Base-by-base conservation (phyloP, 2,797 vertebrate genomes). In the Lates japonicus region DNA sequence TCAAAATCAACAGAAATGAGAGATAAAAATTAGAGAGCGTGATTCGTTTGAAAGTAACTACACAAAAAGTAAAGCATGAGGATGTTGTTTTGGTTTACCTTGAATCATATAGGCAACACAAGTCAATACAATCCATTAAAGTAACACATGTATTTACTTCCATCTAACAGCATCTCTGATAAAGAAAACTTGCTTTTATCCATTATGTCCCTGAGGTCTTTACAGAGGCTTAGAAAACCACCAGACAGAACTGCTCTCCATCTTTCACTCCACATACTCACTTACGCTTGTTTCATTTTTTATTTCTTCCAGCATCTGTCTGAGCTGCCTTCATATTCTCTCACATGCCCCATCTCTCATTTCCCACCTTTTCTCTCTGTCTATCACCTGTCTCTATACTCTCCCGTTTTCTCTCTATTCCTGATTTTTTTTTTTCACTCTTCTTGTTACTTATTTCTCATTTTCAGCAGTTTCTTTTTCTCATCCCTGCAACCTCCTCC, bases 171-270 rank as follows among this genome's bases (percentile, higher is more conserved):
- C 35, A 72, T 82, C 71, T 58, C 62, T 46, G 67, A 76, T 62
- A 76, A 79, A 85, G 48, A 70, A 78, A 70, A 49, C n/a, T 76
- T 4, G 31, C 69, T 82, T 85, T 79, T 58, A 87, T 87, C 67
- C 31, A 39, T 69, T 54, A 37, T 60, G 65, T 83, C 84, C 71
- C 79, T 49, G 65, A 86, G 78, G 81, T 70, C 55, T 88, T 75
- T 62, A 86, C 60, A 44, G 19, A 55, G 48, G 25, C 75, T 77
- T 58, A 65, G 41, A 87, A 77, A 81, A 66, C 41, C 74, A 82
- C 77, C 65, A 69, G 67, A 84, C 52, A 85, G 46, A 67, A 58
- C 16, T 3, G 8, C 49, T 86, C 57, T 65, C 60, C 57, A 41
- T 33, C 57, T 66, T 75, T 88, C 46, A 51, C 20, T 37, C 59